Percentiles rank a stretch among this genome's conserved stretches.
Conservation (phyloP, 2,888 invertebrate genomes). For the Synanthedon andrenaeformis region DNA sequence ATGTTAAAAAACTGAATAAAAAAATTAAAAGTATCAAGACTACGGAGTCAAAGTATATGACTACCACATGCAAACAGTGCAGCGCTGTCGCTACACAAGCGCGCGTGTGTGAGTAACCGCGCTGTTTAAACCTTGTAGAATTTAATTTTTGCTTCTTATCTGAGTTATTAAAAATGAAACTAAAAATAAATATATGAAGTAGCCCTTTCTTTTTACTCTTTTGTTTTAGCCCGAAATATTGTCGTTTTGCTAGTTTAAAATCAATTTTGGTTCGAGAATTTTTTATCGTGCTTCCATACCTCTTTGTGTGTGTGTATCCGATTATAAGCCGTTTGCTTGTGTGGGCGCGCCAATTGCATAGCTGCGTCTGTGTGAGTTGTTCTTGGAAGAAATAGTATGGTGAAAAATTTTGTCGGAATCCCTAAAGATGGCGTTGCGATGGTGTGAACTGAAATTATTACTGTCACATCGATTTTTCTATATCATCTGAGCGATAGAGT, state of each 20-base stretch:
- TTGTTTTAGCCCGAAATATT: conserved; percentile 14
- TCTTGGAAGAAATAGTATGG: conserved; percentile 68
- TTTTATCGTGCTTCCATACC: conserved; percentile 66
- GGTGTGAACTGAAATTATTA: conserved; percentile 46
- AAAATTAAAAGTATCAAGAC: conserved; percentile 19
- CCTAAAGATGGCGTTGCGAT: conserved; percentile 63
- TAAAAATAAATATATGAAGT: too few species aligned
- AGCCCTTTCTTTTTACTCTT: too few species aligned
- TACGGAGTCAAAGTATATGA: conserved; percentile 24
- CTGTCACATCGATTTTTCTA: conserved; percentile 4
- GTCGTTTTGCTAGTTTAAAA: conserved; percentile 10
- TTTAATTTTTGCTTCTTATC: conserved; percentile 54
- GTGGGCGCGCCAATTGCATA: conserved; percentile 26
- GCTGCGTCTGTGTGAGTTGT: conserved; percentile 15
- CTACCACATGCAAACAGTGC: conserved; percentile 48
- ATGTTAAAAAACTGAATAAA: too few species aligned
- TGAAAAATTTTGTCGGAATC: conserved; percentile 62
- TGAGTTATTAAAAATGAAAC: conserved; percentile 16
- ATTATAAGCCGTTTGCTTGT: conserved; percentile 37
- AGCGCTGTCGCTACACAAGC: conserved; percentile 29
- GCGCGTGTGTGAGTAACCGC: conserved; percentile 42
- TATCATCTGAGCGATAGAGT: too few species aligned
- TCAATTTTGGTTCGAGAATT: conserved; percentile 36
- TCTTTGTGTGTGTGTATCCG: conserved; percentile 62
- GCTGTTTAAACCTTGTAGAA: conserved; percentile 58